Evolutionary conservation across 2,888 invertebrate genomes (phyloP), one percentile per base, ranked within the genome.

Genomic region (Chironomus riparius): DNA sequence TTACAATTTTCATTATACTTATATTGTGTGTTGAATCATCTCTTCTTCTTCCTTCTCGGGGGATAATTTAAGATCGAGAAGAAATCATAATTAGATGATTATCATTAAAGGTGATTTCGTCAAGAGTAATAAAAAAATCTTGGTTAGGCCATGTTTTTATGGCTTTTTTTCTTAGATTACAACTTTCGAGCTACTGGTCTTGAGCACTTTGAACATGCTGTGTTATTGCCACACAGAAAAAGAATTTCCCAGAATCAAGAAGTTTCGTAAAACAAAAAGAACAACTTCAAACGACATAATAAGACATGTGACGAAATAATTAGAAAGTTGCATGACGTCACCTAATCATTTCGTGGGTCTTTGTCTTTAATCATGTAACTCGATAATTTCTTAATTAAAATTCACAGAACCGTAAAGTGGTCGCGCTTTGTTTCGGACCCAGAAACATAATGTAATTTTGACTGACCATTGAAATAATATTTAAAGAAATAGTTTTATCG

Each of bases 31-130:
- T 68, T 68, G 22, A 15, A n/a, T 28, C 28, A 4, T 28, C 5
- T 28, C 47, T 18, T 70, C 24, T 22, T 70, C 21, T 13, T 47
- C 47, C 28, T 10, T 28, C 50, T 21, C 48, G 70, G 3, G 47
- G 47, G 72, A 72, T 56, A 72, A 72, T 61, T 74, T 47, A 73
- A 38, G 38, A 38, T 47, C 56, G 50, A 22, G 28, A 38, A 74
- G 13, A 68, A 56, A 74, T 74, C 68, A 74, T 74, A 74, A 74
- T 74, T 74, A 74, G 74, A 74, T 74, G 74, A 74, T 74, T 74
- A 74, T 68, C 74, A 62, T 74, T 65, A 72, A n/a, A 48, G 70
- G 22, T 21, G 61, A 72, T 72, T 72, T 72, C 15, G 56, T 18
- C 56, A 18, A 18, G 56, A 56, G 56, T 56, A 56, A 56, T 56